phyloP scores from a whole-genome alignment of 2,113 vertebrate genomes.

The Irena cyanogastra region DNA sequence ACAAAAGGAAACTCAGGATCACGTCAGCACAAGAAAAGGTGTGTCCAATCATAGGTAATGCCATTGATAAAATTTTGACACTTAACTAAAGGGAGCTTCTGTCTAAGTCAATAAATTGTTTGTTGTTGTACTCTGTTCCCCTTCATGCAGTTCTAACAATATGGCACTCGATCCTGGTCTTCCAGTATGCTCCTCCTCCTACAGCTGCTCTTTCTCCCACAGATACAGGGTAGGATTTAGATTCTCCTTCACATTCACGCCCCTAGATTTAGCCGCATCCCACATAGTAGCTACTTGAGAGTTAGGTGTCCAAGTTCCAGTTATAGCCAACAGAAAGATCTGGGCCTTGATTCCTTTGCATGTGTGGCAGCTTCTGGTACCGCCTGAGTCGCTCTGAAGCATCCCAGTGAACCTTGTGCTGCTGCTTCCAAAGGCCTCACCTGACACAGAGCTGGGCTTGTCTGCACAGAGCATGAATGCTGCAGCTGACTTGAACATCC shows the following conservation, averaged over 20 bases:
- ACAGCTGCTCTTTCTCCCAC: neutral
- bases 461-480: neutral
- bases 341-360: fast-evolving
- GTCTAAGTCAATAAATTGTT: neutral
- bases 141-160: neutral
- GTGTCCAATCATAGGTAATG: neutral
- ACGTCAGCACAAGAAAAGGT: neutral
- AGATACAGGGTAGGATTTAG: neutral
- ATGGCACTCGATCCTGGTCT: neutral
- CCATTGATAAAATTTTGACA: neutral
- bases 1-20: neutral
- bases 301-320: neutral
- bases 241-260: neutral
- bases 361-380: neutral
- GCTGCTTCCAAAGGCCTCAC: neutral
- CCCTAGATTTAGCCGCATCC: neutral
- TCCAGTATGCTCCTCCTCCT: neutral
- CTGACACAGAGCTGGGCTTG: neutral
- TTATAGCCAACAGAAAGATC: neutral
- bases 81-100: neutral
- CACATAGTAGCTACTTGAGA: neutral
- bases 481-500: neutral
- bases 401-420: neutral
- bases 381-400: neutral
- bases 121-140: neutral